phyloP scores from a whole-genome alignment of 2,888 invertebrate genomes.

The Autographa gamma region DNA sequence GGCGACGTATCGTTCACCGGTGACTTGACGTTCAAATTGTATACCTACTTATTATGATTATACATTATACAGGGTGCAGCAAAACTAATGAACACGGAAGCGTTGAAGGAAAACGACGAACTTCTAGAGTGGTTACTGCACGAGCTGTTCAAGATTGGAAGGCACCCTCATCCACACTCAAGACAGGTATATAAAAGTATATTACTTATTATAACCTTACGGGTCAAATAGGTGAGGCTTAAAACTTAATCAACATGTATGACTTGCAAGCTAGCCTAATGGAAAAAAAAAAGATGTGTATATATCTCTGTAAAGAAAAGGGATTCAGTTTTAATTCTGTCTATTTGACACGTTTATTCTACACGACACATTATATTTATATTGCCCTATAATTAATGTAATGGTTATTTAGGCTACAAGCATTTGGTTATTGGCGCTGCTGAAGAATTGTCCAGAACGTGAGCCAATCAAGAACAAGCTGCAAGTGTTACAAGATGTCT shows the following conservation, averaged over 20 bases:
- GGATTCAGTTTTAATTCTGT: too few species aligned
- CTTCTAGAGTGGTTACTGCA: constrained; percentile 92
- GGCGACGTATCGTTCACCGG: too few species aligned
- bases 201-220: too few species aligned
- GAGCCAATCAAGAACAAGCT: constrained; percentile 91
- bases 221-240: too few species aligned
- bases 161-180: constrained; percentile 94
- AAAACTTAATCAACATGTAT: too few species aligned
- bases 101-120: constrained; percentile 89
- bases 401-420: constrained; percentile 91
- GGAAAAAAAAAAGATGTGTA: too few species aligned
- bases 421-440: constrained; percentile 95
- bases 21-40: too few species aligned
- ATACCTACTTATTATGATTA: too few species aligned
- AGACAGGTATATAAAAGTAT: constrained; percentile 91
- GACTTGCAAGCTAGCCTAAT: too few species aligned
- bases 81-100: constrained; percentile 78
- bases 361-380: neutral
- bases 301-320: too few species aligned
- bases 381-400: too few species aligned
- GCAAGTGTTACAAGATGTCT: constrained; percentile 93
- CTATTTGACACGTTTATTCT: too few species aligned
- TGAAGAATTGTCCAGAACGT: constrained; percentile 94
- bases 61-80: constrained; percentile 82
- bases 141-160: constrained; percentile 91